These are phyloP conservation scores for Oxyscelio sp. DNA, from an alignment of 2,888 invertebrate genomes.

Conservation along the genomic window DNA sequence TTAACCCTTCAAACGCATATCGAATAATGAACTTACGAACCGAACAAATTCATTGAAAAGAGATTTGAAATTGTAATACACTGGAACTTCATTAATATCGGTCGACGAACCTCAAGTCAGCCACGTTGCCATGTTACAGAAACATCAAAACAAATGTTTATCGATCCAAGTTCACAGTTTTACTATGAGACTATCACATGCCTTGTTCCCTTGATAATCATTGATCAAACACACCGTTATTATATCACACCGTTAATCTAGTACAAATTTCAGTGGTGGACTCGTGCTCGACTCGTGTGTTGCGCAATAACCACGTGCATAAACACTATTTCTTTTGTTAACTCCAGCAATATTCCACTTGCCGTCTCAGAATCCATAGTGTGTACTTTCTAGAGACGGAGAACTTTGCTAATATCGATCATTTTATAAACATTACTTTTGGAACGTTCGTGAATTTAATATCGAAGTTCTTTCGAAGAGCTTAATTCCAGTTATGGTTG, in stretches of 20 bases:
- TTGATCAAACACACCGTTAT: slow-evolving; percentile 50
- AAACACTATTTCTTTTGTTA: background rate
- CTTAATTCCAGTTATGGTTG: slow-evolving; percentile 6
- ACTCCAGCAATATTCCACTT: background rate
- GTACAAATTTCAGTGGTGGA: slow-evolving; percentile 15
- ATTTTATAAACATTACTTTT: no score
- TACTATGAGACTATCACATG: slow-evolving; percentile 29
- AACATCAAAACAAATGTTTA: slow-evolving; percentile 75
- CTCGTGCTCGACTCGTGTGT: background rate
- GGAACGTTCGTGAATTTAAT: slow-evolving; percentile 8
- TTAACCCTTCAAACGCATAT: background rate
- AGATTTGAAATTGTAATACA: background rate
- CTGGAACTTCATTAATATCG: slow-evolving; percentile 39
- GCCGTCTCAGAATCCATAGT: background rate
- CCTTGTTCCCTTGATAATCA: slow-evolving; percentile 33
- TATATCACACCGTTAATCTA: slow-evolving; percentile 15
- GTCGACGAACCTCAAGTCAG: slow-evolving; percentile 62
- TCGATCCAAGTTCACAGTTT: slow-evolving; percentile 64
- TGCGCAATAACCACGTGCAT: slow-evolving; percentile 2
- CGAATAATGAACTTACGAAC: background rate
- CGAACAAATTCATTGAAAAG: slow-evolving; percentile 12
- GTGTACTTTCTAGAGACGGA: background rate
- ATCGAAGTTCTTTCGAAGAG: slow-evolving; percentile 10
- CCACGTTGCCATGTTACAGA: slow-evolving; percentile 70
- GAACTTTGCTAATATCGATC: no score